Evolutionary conservation across 2,113 vertebrate genomes (phyloP).

Genomic region (Gnathonemus echidnorhynchus): DNA sequence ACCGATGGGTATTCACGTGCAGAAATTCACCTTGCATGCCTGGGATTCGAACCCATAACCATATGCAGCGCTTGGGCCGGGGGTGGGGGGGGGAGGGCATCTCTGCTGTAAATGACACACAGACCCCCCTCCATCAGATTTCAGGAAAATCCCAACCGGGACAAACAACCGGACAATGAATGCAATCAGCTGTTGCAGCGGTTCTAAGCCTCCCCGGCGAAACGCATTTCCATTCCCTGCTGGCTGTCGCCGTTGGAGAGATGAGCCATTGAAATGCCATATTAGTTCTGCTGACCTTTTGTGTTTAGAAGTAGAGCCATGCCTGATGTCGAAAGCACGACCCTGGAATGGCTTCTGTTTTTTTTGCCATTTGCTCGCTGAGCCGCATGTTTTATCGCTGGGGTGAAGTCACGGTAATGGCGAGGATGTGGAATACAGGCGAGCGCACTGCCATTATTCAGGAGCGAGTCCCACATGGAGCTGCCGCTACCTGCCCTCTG

Average conservation of each 20-base stretch:
- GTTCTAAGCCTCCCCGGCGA: constrained; percentile 47
- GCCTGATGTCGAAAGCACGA: background rate
- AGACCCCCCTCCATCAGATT: constrained; percentile 48
- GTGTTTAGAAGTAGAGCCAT: constrained; percentile 33
- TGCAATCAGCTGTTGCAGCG: constrained; percentile 54
- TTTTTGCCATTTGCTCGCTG: background rate
- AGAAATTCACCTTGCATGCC: background rate
- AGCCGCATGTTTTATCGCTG: background rate
- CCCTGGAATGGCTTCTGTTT: constrained; percentile 4
- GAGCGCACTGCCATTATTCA: background rate
- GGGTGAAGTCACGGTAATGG: background rate
- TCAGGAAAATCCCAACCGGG: constrained; percentile 49
- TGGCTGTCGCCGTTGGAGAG: constrained; percentile 48
- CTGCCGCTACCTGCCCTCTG: background rate
- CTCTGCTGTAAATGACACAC: constrained; percentile 62
- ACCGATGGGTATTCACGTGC: background rate
- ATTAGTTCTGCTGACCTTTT: constrained; percentile 41
- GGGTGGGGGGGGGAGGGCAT: constrained; percentile 52
- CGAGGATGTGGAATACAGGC: background rate
- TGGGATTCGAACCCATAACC: background rate
- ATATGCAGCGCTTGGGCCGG: constrained; percentile 8
- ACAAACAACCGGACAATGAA: constrained; percentile 60
- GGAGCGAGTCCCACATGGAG: background rate
- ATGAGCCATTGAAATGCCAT: constrained; percentile 51
- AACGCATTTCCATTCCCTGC: constrained; percentile 51